Conservation (phyloP, 1,140 invertebrate genomes). For the Bombus affinis region DNA sequence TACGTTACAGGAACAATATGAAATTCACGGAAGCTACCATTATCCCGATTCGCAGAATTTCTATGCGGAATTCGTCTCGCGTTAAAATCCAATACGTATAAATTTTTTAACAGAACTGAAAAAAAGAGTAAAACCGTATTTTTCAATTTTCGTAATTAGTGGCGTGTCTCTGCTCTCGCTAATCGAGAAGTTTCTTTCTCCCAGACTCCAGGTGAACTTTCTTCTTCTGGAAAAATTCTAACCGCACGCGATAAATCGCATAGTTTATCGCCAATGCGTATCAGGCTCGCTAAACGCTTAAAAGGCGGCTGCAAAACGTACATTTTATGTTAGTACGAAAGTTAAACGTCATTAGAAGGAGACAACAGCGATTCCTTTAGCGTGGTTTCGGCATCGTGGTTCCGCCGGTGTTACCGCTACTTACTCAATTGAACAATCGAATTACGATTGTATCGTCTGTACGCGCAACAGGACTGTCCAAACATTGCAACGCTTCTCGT, state of each 20-base stretch:
- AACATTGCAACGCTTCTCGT: background rate
- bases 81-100: background rate
- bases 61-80: background rate
- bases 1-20: background rate
- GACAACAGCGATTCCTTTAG: background rate
- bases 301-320: background rate
- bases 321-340: background rate
- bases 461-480: background rate
- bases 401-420: background rate
- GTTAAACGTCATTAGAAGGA: background rate
- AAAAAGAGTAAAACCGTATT: no score
- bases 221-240: no score
- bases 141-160: constrained; percentile 24
- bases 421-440: background rate
- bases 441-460: constrained; percentile 10
- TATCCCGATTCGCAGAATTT: background rate
- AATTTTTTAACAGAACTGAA: background rate
- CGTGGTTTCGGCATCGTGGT: background rate
- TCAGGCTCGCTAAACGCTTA: background rate
- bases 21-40: background rate
- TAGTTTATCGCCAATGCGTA: constrained; percentile 2
- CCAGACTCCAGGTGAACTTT: background rate
- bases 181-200: constrained; percentile 58
- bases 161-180: constrained; percentile 12
- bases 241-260: constrained; percentile 2